Evolutionary conservation across 2,888 invertebrate genomes (phyloP), one percentile per base, ranked within the genome.

Genomic region (Dasysyrphus tricinctus): DNA sequence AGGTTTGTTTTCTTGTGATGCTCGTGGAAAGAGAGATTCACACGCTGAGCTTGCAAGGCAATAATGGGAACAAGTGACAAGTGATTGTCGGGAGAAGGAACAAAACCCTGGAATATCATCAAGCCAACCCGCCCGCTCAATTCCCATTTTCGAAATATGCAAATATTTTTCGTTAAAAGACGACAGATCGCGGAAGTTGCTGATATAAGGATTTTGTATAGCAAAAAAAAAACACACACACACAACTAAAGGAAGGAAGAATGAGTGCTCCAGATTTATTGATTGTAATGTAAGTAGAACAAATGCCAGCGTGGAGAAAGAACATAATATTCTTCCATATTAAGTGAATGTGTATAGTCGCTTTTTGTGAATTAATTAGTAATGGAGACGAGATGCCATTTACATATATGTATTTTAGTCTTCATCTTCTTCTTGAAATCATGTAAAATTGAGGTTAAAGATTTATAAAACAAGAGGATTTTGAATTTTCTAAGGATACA

Each of bases 61-160:
- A 86, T 79, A 86, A 82, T 74, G 78, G 82, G 78, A 79, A 82
- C 86, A 86, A 86, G 86, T 82, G 86, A 86, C 75, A 78, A 86
- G 78, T 79, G 86, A 75, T 86, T 86, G 72, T 67, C 72, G 57
- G 51, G n/a, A 56, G 57, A 82, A 37, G 54, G 59, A 67, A 57
- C 54, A 69, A 59, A 61, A 44, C 73, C 16, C 42, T 42, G 37
- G 44, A 59, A 73, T 65, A 47, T 47, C 59, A 59, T 59, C 34
- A 16, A 44, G 9, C 8, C 54, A 44, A 9, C 8, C 54, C 47
- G 54, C 80, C 67, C n/a, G 65, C 77, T 70, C 42, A 78, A 74
- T 65, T 69, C 57, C 74, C 59, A 49, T 76, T 70, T 61, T 86
- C 42, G 51, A 75, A 82, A 86, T 86, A 82, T 86, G 86, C 75